These are phyloP conservation scores for Agapetus fuscipes DNA, from an alignment of 2,888 invertebrate genomes.

Conservation along the genomic window DNA sequence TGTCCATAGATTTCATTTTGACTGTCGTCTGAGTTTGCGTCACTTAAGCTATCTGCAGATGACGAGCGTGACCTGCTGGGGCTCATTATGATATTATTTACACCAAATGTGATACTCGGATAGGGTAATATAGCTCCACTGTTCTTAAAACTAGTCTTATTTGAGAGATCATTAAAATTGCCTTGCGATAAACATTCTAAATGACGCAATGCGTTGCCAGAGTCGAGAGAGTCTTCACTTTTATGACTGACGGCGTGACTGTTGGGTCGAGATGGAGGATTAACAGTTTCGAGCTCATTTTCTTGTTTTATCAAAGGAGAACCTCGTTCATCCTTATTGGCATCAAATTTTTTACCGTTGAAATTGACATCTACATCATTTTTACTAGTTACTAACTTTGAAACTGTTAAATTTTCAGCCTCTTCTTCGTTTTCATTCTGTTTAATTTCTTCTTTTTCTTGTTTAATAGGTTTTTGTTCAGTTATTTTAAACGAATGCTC, in stretches of 20 bases:
- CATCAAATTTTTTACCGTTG: slow-evolving; percentile 30
- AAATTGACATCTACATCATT: slow-evolving; percentile 35
- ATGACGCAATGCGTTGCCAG: slow-evolving; percentile 63
- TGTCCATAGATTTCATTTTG: slow-evolving; percentile 59
- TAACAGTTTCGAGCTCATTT: slow-evolving; percentile 30
- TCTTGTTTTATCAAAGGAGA: slow-evolving; percentile 25
- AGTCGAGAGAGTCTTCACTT: slow-evolving; percentile 20
- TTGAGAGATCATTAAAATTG: slow-evolving; percentile 47
- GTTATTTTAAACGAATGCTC: not conserved
- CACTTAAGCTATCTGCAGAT: slow-evolving; percentile 48
- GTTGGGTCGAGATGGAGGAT: slow-evolving; percentile 14
- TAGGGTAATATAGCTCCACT: no score
- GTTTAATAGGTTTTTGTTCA: no score
- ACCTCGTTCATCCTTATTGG: slow-evolving; percentile 2
- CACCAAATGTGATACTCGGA: not conserved
- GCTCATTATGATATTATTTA: slow-evolving; percentile 36
- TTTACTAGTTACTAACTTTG: slow-evolving; percentile 1
- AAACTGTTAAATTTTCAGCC: slow-evolving; percentile 27
- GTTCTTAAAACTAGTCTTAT: slow-evolving; percentile 1
- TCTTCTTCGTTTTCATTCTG: slow-evolving; percentile 22
- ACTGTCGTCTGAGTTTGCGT: slow-evolving; percentile 49
- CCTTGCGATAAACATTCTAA: slow-evolving; percentile 74
- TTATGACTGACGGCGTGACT: slow-evolving; percentile 18
- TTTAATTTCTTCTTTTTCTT: slow-evolving; percentile 25
- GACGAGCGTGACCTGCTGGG: slow-evolving; percentile 52